phyloP scores from a whole-genome alignment of 1,140 invertebrate genomes.

The Venturia canescens region DNA sequence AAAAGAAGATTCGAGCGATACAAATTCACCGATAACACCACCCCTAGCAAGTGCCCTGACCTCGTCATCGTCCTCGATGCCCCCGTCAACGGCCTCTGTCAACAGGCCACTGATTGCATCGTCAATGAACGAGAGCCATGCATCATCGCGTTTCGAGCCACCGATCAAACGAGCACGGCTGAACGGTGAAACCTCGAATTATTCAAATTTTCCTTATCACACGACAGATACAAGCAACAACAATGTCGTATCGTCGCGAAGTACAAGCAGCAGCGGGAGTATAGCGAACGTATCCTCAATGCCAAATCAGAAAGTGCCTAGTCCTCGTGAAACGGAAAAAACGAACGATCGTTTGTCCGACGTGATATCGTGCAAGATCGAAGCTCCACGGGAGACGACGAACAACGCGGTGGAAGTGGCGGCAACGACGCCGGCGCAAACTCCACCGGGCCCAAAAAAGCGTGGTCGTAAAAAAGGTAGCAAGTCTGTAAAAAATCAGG shows the following conservation, averaged over 20 bases:
- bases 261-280: conserved; percentile 50
- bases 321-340: conserved; percentile 55
- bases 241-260: background rate
- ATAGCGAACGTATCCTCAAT: conserved; percentile 60
- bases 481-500: conserved; percentile 79
- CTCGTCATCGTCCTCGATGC: background rate
- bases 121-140: conserved; percentile 43
- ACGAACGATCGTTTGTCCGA: conserved; percentile 33
- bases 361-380: background rate
- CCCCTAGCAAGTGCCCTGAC: conserved; percentile 36
- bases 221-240: conserved; percentile 32
- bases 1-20: conserved; percentile 74
- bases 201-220: conserved; percentile 37
- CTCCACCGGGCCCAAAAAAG: conserved; percentile 78
- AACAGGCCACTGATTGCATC: conserved; percentile 40
- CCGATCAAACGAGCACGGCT: conserved; percentile 68
- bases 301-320: conserved; percentile 72
- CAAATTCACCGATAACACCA: conserved; percentile 49
- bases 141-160: conserved; percentile 57
- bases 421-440: conserved; percentile 50
- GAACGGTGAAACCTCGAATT: conserved; percentile 71
- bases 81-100: background rate
- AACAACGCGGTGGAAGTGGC: background rate
- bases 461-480: conserved; percentile 84
- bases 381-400: conserved; percentile 13